Evolutionary conservation across 2,888 invertebrate species (phyloP).

Genomic region (Scelioninae gen. 1): DNA sequence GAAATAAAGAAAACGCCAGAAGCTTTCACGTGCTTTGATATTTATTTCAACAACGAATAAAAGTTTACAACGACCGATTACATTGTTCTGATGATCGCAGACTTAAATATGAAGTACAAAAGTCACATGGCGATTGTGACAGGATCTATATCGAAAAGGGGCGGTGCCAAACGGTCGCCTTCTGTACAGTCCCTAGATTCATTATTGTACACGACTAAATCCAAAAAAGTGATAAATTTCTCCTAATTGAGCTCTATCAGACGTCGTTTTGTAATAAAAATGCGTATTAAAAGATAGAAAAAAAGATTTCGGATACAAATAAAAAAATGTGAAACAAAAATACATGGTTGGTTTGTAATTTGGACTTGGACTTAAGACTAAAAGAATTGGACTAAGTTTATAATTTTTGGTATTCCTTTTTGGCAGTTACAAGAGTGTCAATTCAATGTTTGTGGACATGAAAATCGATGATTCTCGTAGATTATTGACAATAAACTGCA

Average conservation of each 20-base stretch:
- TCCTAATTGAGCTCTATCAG: conserved; percentile 31
- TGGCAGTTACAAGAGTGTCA: conserved; percentile 63
- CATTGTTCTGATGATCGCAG: conserved; percentile 53
- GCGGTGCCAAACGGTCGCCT: not conserved
- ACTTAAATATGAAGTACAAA: conserved; percentile 59
- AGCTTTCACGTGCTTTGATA: conserved; percentile 53
- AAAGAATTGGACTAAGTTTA: conserved; percentile 73
- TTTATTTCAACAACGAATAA: conserved; percentile 71
- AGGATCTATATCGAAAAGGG: conserved; percentile 21
- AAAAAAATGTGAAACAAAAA: not conserved
- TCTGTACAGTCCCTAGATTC: conserved; percentile 39
- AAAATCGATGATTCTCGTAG: conserved; percentile 8
- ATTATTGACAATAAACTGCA: conserved; percentile 12
- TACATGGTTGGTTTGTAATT: conserved; percentile 11
- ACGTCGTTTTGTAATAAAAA: conserved; percentile 34
- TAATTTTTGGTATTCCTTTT: conserved; percentile 77
- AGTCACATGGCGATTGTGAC: conserved; percentile 38
- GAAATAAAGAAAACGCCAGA: conserved; percentile 18
- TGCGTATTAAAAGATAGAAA: conserved; percentile 40
- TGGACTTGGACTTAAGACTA: conserved; percentile 73
- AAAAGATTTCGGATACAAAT: conserved; percentile 35
- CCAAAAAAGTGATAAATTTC: conserved; percentile 21
- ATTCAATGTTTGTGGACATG: conserved; percentile 22
- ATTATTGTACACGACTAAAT: conserved; percentile 25
- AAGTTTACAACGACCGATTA: conserved; percentile 69